Conservation (phyloP, 1,140 invertebrate genomes). For the Triops longicaudatus region DNA sequence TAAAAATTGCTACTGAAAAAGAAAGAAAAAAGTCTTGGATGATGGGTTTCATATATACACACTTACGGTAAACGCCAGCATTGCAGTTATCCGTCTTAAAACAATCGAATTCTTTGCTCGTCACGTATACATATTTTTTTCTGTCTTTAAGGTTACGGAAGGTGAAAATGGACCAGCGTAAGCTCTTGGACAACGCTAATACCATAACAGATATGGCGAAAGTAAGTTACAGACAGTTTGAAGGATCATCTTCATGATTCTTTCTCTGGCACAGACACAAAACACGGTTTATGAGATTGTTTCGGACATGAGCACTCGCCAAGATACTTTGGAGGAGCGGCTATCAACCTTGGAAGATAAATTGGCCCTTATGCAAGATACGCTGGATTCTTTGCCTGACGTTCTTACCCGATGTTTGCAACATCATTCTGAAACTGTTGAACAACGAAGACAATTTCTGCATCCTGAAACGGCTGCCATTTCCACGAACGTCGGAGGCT, state of each 20-base stretch:
- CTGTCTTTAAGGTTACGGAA: constrained; percentile 75
- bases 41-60: no score
- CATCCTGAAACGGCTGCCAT: constrained; percentile 57
- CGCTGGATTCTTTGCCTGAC: constrained; percentile 72
- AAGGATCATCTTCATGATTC: neutral
- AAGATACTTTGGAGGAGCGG: constrained; percentile 80
- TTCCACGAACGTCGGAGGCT: neutral
- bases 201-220: constrained; percentile 99
- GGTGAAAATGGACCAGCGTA: constrained; percentile 99
- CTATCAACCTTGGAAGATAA: constrained; percentile 79
- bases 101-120: no score
- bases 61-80: no score
- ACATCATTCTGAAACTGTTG: constrained; percentile 45
- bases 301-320: constrained; percentile 85
- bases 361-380: constrained; percentile 61
- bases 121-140: constrained; percentile 18
- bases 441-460: constrained; percentile 69
- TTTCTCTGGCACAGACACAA: constrained; percentile 65
- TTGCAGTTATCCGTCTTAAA: no score
- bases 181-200: constrained; percentile 97
- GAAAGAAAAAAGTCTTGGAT: no score
- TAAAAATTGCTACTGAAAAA: no score
- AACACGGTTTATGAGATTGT: constrained; percentile 95
- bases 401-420: constrained; percentile 51
- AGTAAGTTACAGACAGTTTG: constrained; percentile 51